Conservation (phyloP, 2,113 vertebrate genomes). For the Ctenomys sociabilis region DNA sequence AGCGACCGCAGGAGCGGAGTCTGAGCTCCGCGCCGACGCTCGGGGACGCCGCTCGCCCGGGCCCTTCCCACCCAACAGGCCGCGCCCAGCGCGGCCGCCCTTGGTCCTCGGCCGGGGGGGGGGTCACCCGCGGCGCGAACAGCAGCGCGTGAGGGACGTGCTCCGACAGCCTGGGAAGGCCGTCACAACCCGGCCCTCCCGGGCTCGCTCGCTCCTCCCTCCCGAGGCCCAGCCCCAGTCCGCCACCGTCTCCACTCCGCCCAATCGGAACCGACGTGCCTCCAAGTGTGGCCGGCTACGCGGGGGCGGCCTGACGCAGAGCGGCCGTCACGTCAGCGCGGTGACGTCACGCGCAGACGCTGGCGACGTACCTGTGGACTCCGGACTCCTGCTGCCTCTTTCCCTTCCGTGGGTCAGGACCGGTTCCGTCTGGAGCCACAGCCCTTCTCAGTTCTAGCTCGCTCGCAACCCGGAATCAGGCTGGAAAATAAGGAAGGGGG, state of each 20-base stretch:
- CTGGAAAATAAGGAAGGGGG: background rate
- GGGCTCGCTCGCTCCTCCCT: rapidly evolving
- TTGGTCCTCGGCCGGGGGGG: background rate
- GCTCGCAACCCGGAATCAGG: background rate
- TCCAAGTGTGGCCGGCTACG: background rate
- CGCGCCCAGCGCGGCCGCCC: background rate
- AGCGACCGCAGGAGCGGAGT: background rate
- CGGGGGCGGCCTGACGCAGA: background rate
- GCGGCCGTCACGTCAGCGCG: constrained; percentile 72
- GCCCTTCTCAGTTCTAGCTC: background rate
- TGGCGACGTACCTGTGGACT: constrained; percentile 64
- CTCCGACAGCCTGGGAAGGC: rapidly evolving
- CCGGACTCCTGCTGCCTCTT: background rate
- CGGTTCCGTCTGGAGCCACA: background rate
- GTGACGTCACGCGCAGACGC: constrained; percentile 73
- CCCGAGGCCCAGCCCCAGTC: background rate
- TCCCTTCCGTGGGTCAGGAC: constrained; percentile 34
- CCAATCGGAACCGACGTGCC: constrained; percentile 63
- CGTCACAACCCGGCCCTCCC: rapidly evolving
- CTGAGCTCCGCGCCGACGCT: rapidly evolving
- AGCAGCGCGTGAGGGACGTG: background rate
- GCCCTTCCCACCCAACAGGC: background rate
- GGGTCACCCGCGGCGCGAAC: background rate
- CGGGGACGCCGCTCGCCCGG: rapidly evolving
- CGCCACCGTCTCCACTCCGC: background rate